Evolutionary conservation across 2,888 invertebrate species (phyloP).

Genomic region (Metalampra italica): DNA sequence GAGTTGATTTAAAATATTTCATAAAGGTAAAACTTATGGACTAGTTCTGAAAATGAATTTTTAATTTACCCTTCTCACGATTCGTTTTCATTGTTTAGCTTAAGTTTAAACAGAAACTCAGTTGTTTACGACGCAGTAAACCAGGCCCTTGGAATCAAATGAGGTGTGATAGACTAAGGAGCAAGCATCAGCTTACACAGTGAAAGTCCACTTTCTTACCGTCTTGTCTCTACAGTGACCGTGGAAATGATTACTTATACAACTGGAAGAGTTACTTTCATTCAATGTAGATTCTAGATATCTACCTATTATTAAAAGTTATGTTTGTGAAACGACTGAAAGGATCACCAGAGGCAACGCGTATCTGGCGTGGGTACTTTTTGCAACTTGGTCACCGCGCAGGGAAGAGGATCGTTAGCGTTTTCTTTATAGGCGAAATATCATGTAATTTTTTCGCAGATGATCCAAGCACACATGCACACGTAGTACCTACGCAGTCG

Average conservation of each 20-base stretch:
- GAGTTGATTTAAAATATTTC: too few species aligned
- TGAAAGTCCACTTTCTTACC: slow-evolving; percentile 74
- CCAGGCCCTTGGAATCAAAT: slow-evolving; percentile 52
- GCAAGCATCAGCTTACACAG: slow-evolving; percentile 64
- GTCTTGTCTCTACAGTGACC: slow-evolving; percentile 47
- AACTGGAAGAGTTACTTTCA: slow-evolving; percentile 39
- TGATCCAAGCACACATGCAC: too few species aligned
- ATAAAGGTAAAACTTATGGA: too few species aligned
- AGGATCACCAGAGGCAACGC: too few species aligned
- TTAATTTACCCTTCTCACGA: not conserved
- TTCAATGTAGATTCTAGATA: not conserved
- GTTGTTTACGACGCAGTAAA: slow-evolving; percentile 34
- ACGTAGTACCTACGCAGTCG: too few species aligned
- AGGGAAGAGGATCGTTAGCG: too few species aligned
- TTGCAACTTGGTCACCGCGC: too few species aligned
- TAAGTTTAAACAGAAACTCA: not conserved
- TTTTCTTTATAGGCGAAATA: too few species aligned
- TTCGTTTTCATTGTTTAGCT: not conserved
- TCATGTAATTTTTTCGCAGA: too few species aligned
- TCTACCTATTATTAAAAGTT: too few species aligned
- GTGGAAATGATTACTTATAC: slow-evolving; percentile 30
- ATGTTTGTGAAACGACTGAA: too few species aligned
- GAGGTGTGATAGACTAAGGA: slow-evolving; percentile 70
- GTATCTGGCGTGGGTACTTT: too few species aligned
- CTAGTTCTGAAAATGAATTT: not conserved